Evolutionary conservation across 2,888 invertebrate species (phyloP), one percentile per base, ranked within the genome.

Genomic region (Linnaemya tessellans): DNA sequence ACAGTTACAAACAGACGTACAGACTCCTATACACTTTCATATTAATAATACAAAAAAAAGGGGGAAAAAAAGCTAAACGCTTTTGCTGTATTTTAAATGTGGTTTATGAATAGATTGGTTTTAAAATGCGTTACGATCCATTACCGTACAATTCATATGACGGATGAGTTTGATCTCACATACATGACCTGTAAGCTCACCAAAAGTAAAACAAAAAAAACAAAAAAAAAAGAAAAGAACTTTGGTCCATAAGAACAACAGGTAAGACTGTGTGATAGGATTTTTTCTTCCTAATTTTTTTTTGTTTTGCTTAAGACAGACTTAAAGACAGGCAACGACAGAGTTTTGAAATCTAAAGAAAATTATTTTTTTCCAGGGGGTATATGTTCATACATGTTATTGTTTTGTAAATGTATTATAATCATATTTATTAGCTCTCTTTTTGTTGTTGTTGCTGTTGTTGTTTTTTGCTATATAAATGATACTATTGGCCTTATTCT

Each of bases 161-260:
- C 91, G 91, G 91, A 91, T 91, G 91, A 89, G 91, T 91, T 91
- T 91, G 91, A 91, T 91, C 91, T 91, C 90, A 88, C 90, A 91
- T 91, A 89, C 88, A 89, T 91, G 91, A 91, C 91, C 91, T 89
- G 89, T 65, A 64, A 35, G 74, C 56, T 70, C 84, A 88, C 62
- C 8, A 71, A 64, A 30, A 62, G n/a, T 13, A 62, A 56, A 43
- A 22, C 9, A 1, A 64, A 41, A 41, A 41, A 41, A 20, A 64
- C 22, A 41, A 0, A 15, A 18, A 8, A 13, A 11, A 18, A 51
- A 30, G 49, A 35, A 60, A 60, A 30, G 5, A 30, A 5, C 58
- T 67, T 25, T 62, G 62, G 54, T 46, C 18, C 62, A 70, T 71
- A 71, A 67, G 35, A 30, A 43, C 38, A 25, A 54, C 30, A 65